Conservation (phyloP, 2,888 invertebrate species). For the Rhopalosiphum nymphaeae region DNA sequence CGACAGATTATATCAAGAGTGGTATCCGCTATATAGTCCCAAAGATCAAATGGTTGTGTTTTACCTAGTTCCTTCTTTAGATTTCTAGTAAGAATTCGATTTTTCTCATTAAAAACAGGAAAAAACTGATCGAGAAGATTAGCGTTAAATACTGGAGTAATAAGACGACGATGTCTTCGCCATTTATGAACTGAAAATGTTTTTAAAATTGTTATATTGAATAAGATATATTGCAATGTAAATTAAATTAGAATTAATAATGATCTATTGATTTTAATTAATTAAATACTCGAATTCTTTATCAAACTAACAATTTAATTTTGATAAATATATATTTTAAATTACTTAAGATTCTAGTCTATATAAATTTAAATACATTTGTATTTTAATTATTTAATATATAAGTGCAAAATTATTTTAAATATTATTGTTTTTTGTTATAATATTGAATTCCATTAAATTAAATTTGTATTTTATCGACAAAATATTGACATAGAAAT, state of each 20-base stretch:
- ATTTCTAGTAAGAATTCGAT: conserved; percentile 69
- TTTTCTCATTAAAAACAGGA: conserved; percentile 70
- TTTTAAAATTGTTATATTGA: conserved; percentile 66
- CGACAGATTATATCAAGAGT: conserved; percentile 68
- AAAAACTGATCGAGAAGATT: conserved; percentile 71
- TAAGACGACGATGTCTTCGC: conserved; percentile 71
- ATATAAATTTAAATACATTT: background rate
- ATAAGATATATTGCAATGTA: background rate
- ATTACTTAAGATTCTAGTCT: background rate
- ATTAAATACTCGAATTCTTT: background rate
- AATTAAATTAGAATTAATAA: background rate
- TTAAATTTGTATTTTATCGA: background rate
- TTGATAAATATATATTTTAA: background rate
- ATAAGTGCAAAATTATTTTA: background rate
- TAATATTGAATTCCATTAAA: background rate
- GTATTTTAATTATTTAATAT: background rate
- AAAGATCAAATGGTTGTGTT: conserved; percentile 66
- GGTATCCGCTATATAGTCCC: conserved; percentile 66
- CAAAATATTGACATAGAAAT: background rate
- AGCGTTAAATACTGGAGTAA: conserved; percentile 73
- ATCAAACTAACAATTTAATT: background rate
- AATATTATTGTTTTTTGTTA: background rate
- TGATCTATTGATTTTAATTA: background rate
- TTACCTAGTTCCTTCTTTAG: conserved; percentile 69
- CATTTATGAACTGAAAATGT: conserved; percentile 71